Base-by-base conservation (phyloP, 2,113 vertebrate genomes). In the Tetrax tetrax region DNA sequence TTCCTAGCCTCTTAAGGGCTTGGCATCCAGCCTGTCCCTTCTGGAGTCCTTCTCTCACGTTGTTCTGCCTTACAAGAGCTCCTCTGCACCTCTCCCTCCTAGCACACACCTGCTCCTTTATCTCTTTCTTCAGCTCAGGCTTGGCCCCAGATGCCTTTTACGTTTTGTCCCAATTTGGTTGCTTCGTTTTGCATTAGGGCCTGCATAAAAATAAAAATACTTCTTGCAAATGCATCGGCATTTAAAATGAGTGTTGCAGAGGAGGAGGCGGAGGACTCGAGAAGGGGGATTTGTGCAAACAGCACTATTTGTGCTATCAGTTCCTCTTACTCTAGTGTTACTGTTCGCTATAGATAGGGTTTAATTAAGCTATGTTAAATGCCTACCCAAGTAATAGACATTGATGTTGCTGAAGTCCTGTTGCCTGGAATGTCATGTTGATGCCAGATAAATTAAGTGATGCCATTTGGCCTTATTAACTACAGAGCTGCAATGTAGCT, bases 301-400 rank as follows among this genome's bases (percentile, higher is more conserved):
- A 86, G 11, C 60, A 63, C 93, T 97, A 90, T 95, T 96, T 92
- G 68, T 96, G 77, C 57, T 92, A 68, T 74, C 88, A 66, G 7
- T 90, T 95, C 65, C 90, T 95, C 95, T 96, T 97, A 76, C 96
- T 43, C 41, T 97, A 95, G 70, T 93, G 92, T 97, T 97, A 97
- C 97, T 92, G 85, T 59, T 86, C 72, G 87, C 95, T 97, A 97
- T 97, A 97, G 94, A 97, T 97, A 97, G 97, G 63, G 66, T 92
- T 97, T 97, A 95, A 97, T 96, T 97, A 97, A 97, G 77, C 90
- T 77, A 12, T 78, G 65, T 90, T 96, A 95, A 95, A 95, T 97
- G 79, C 79, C 85, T 93, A 4, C 70, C 70, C 84, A 71, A 84
- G 94, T 94, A 93, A 94, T 89, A 92, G 91, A 77, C 80, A 35